A percentile compares a stretch with the other conserved stretches of the same genome.
These are phyloP conservation scores for Nephila pilipes DNA, from an alignment of 1,140 invertebrate species.

Conservation along the genomic window DNA sequence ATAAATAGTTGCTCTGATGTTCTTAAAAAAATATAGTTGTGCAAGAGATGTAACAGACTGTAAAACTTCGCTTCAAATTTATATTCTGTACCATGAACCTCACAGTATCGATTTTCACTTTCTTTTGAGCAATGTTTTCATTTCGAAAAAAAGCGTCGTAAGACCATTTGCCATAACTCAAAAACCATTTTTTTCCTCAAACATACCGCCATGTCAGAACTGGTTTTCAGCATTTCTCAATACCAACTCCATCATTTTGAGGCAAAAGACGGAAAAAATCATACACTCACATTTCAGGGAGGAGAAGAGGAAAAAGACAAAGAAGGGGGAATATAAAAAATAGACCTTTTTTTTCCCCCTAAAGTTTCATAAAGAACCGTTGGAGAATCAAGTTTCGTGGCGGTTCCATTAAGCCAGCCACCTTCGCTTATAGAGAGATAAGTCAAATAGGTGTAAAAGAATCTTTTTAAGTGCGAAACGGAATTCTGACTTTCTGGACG, in stretches of 20 bases:
- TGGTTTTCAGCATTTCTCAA: constrained; percentile 1
- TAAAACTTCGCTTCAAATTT: too few relatives aligned
- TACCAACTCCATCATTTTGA: background rate
- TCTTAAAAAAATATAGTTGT: too few relatives aligned
- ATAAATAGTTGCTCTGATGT: too few relatives aligned
- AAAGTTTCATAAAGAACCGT: constrained; percentile 37
- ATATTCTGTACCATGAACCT: background rate
- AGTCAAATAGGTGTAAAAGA: constrained; percentile 61
- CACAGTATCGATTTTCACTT: background rate
- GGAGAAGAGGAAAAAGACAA: background rate
- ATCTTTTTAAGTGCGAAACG: constrained; percentile 63
- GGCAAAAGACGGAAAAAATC: background rate
- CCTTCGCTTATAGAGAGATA: constrained; percentile 38
- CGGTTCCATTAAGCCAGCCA: constrained; percentile 49
- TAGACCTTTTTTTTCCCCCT: background rate
- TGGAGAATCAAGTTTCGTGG: constrained; percentile 4
- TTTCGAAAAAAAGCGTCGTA: background rate
- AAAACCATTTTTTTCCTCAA: background rate
- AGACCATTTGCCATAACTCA: background rate
- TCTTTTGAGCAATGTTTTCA: background rate
- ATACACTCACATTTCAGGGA: background rate
- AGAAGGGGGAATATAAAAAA: background rate
- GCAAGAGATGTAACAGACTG: too few relatives aligned
- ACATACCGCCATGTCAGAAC: background rate
- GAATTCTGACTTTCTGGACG: constrained; percentile 50